phyloP scores from a whole-genome alignment of 2,797 vertebrate species.

The Saxicola maurus region DNA sequence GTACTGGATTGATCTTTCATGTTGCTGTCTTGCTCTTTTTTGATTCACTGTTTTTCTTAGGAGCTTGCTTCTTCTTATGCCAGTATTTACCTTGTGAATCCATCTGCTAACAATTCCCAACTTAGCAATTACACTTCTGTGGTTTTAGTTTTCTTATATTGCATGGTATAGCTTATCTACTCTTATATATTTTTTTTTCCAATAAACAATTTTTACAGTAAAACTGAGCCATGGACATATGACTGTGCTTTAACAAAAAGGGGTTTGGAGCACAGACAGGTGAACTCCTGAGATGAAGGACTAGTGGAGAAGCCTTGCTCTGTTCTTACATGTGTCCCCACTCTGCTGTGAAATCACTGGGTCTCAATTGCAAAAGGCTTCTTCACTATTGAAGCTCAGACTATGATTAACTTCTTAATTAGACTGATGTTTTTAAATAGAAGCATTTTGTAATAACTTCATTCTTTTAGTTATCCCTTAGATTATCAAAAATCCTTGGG shows the following conservation, averaged over 20 bases:
- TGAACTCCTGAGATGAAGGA: background rate
- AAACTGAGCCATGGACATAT: background rate
- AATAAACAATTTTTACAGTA: background rate
- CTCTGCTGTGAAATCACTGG: background rate
- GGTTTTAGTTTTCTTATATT: background rate
- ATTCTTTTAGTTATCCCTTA: background rate
- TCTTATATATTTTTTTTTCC: background rate
- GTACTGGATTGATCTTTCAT: background rate
- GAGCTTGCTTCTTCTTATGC: background rate
- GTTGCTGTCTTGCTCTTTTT: background rate
- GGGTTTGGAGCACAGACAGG: background rate
- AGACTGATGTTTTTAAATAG: background rate
- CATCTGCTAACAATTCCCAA: background rate
- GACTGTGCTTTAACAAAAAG: background rate
- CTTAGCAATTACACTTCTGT: background rate
- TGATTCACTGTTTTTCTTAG: background rate
- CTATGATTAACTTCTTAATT: background rate
- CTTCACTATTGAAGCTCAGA: background rate
- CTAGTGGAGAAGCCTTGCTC: background rate
- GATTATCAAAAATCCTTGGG: background rate
- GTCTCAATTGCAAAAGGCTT: background rate
- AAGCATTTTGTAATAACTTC: background rate
- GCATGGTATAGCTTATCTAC: background rate
- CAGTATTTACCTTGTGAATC: background rate
- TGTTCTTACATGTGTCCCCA: background rate